phyloP scores from a whole-genome alignment of 2,113 vertebrate species.

The Phrynosoma platyrhinos region DNA sequence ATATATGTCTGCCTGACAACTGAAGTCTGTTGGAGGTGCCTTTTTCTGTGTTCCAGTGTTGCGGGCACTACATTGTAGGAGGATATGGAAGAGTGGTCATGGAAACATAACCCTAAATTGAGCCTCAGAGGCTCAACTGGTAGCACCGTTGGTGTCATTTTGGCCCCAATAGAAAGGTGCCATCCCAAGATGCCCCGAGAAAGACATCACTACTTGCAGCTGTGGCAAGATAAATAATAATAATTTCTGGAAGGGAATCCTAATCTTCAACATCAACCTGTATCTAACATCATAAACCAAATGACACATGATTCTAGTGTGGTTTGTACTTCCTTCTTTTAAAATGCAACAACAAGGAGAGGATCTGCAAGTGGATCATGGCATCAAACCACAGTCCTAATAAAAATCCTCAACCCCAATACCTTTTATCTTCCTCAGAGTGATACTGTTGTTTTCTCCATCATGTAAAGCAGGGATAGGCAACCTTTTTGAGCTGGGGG shows the following conservation, averaged over 20 bases:
- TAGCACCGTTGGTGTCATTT: too few species aligned
- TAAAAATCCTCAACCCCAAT: neutral
- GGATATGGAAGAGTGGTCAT: too few species aligned
- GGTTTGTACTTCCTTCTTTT: neutral
- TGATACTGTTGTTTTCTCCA: too few species aligned
- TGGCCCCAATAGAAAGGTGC: too few species aligned
- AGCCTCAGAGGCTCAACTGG: too few species aligned
- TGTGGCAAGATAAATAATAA: neutral
- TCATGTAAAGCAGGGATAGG: neutral
- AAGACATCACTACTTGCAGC: neutral
- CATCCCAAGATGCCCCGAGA: neutral
- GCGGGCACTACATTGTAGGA: too few species aligned
- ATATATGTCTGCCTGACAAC: too few species aligned
- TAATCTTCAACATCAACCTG: neutral
- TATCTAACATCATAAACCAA: neutral
- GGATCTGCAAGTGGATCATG: neutral
- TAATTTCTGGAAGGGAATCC: neutral
- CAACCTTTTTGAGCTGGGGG: too few species aligned
- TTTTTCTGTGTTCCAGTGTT: too few species aligned
- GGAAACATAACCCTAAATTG: too few species aligned
- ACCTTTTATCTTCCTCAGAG: neutral
- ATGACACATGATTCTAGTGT: neutral
- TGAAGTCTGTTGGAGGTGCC: too few species aligned
- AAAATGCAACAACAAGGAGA: neutral
- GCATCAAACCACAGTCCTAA: neutral